Evolutionary conservation across 2,888 invertebrate genomes (phyloP), one percentile per base, ranked within the genome.

Genomic region (Galerucella pusilla): DNA sequence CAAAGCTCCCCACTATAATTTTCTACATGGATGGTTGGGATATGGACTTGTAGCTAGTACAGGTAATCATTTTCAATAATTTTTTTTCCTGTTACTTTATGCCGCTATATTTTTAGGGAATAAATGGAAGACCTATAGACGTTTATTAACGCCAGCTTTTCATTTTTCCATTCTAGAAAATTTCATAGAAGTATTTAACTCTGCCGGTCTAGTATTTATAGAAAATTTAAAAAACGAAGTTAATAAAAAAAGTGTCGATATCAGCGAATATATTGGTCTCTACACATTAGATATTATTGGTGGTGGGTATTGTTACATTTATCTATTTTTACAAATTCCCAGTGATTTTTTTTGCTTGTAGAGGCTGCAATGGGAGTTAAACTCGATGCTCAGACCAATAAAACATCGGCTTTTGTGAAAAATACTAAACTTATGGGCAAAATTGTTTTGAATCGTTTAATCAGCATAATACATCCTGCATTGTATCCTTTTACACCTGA

Each of bases 281-380:
- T 93, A 88, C 87, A 91, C 89, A 9, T 85, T 93, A 82, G 92
- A 92, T 84, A 89, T 91, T 49, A 91, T 93, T 76, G 91, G 91
- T 83, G 91, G 92, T 92, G 86, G 85, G 77, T 79, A 68, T 45
- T 20, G 12, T 45, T 9, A 66, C 5, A 12, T 49, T 49, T 49
- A 49, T 49, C 14, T 49, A 49, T 4, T 12, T 49, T 49, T 2
- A 49, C n/a, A 54, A 14, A 49, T 49, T 49, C 12, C 12, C 4
- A 49, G 11, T 49, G 46, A 49, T 49, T 75, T 87, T 61, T 66
- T 79, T 85, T 10, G 89, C 90, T 85, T 89, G 68, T 88, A 94
- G 96, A 96, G 88, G 93, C 94, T 12, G 94, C 96, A 7, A 96
- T 96, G 96, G 96, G 96, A 1, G 90, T 91, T 7, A 90, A 91